These are phyloP conservation scores for Chaetodon auriga DNA, from an alignment of 2,113 vertebrate species.

Conservation along the genomic window DNA sequence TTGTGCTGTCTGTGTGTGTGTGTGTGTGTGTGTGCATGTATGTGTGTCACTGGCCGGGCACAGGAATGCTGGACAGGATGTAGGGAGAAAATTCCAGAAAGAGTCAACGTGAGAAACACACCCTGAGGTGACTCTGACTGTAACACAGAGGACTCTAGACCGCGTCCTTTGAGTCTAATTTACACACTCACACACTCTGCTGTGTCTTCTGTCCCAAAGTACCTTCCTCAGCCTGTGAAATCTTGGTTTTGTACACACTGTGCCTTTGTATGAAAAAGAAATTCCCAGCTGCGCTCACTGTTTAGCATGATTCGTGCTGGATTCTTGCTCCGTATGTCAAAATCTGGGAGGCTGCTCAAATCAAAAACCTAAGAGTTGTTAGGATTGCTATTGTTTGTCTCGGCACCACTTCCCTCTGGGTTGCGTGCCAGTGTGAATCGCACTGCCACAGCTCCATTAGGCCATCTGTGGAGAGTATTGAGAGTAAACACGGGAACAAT, in stretches of 20 bases:
- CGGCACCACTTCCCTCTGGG: conserved; percentile 19
- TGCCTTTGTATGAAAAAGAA: neutral
- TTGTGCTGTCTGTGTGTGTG: conserved; percentile 32
- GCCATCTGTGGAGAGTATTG: conserved; percentile 56
- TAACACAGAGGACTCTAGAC: conserved; percentile 20
- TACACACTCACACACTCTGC: conserved; percentile 24
- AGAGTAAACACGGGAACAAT: conserved; percentile 72
- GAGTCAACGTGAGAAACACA: conserved; percentile 41
- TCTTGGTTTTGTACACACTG: neutral
- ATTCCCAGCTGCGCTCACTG: neutral
- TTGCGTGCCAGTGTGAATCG: conserved; percentile 47
- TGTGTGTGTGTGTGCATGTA: conserved; percentile 30
- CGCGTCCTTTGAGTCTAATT: conserved; percentile 58
- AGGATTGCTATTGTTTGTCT: conserved; percentile 35
- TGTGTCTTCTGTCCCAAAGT: conserved; percentile 20
- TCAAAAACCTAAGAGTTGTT: conserved; percentile 9
- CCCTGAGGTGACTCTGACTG: conserved; percentile 51
- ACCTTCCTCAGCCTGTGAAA: conserved; percentile 18
- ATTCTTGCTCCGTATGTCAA: neutral
- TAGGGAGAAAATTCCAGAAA: conserved; percentile 71
- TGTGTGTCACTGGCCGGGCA: conserved; percentile 46
- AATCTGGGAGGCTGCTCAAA: neutral
- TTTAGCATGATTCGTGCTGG: neutral
- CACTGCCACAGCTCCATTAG: conserved; percentile 47
- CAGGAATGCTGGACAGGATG: conserved; percentile 80